Percentiles rank a stretch among this genome's conserved stretches.
Evolutionary conservation across 2,113 vertebrate species (phyloP).

Genomic region (Pteropus alecto): DNA sequence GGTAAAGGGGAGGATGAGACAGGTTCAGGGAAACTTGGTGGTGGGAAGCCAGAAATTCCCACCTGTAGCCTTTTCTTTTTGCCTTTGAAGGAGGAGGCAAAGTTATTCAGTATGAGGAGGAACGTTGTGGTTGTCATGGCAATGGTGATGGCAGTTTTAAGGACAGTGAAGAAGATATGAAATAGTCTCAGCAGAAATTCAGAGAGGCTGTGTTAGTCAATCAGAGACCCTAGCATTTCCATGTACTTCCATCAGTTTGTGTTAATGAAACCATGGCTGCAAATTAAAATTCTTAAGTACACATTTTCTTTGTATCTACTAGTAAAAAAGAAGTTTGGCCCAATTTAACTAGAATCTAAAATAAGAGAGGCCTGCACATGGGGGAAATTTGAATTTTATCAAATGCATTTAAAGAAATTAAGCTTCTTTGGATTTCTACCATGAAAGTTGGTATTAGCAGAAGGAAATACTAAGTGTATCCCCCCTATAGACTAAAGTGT

Average conservation of each 20-base stretch:
- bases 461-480: background rate
- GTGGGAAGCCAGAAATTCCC: background rate
- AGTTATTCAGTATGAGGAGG: background rate
- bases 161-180: background rate
- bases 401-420: constrained; percentile 12
- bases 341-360: constrained; percentile 39
- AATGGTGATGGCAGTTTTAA: background rate
- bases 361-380: background rate
- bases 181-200: background rate
- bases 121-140: background rate
- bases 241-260: background rate
- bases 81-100: background rate
- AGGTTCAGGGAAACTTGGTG: background rate
- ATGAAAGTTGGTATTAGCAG: background rate
- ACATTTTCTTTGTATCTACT: background rate
- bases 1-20: background rate
- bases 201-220: background rate
- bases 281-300: background rate
- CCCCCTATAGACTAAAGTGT: background rate
- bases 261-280: background rate
- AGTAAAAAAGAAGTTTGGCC: constrained; percentile 8
- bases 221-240: background rate
- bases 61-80: background rate
- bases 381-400: background rate
- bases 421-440: background rate